A percentile compares a stretch with the other conserved stretches of the same genome.
Conservation (phyloP, 2,113 vertebrate genomes). For the Centropus unirufus region DNA sequence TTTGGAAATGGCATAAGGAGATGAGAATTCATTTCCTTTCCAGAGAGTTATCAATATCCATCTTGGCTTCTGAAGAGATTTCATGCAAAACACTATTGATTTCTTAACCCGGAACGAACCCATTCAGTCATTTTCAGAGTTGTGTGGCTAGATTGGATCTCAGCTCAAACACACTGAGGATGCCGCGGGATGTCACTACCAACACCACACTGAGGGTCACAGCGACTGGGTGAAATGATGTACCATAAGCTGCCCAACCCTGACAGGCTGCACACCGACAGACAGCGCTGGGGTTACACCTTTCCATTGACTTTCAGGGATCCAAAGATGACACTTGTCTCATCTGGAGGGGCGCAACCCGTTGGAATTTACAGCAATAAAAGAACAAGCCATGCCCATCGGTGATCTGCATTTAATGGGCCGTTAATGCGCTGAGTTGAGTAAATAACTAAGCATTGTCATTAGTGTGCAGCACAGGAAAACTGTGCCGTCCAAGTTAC, state of each 20-base stretch:
- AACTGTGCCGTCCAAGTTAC: neutral
- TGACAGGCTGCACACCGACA: fast-evolving
- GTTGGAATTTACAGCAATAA: neutral
- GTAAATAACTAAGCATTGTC: neutral
- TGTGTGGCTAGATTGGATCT: fast-evolving
- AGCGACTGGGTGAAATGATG: fast-evolving
- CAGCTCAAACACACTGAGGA: fast-evolving
- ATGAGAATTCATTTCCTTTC: constrained; percentile 8
- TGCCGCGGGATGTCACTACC: neutral
- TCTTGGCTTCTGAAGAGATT: neutral
- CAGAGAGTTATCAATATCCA: neutral
- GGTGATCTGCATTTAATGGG: neutral
- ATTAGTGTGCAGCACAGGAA: neutral
- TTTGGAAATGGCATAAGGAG: neutral
- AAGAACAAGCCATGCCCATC: neutral
- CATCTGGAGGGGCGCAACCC: neutral
- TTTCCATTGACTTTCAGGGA: fast-evolving
- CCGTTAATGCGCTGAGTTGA: neutral
- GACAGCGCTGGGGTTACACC: fast-evolving
- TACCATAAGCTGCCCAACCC: fast-evolving
- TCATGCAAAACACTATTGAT: neutral
- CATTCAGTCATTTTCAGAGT: neutral
- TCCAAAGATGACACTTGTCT: neutral
- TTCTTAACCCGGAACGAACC: neutral
- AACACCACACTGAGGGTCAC: fast-evolving